A percentile compares a stretch with the other conserved stretches of the same genome.
phyloP scores from a whole-genome alignment of 1,140 invertebrate genomes.

The Drosophila simulans region DNA sequence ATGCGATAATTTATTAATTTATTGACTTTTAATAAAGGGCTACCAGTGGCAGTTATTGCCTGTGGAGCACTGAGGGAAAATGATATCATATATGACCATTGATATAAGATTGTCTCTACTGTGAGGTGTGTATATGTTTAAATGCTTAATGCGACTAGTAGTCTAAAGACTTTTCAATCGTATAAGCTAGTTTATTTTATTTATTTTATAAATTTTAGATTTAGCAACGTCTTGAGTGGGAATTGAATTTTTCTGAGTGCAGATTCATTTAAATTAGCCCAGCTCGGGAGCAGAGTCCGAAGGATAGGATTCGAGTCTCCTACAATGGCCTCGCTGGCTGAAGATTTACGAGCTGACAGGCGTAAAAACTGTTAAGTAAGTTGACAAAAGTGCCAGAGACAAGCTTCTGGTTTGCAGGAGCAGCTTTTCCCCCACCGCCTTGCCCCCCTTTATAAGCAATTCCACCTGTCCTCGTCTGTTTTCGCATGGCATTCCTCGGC shows the following conservation, averaged over 20 bases:
- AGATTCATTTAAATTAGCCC: conserved; percentile 45
- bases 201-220: not conserved
- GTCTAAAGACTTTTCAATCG: too few species aligned
- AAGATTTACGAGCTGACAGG: conserved; percentile 84
- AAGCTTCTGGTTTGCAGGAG: conserved; percentile 59
- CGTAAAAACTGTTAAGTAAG: conserved; percentile 83
- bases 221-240: too few species aligned
- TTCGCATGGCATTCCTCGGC: conserved; percentile 69
- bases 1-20: conserved; percentile 85
- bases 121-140: too few species aligned
- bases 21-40: conserved; percentile 80
- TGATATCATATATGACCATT: too few species aligned
- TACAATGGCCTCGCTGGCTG: conserved; percentile 38
- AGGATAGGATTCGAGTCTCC: conserved; percentile 35
- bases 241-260: not conserved
- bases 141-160: too few species aligned
- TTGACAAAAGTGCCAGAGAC: conserved; percentile 77
- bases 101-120: too few species aligned
- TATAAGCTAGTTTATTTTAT: not conserved
- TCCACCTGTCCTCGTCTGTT: conserved; percentile 69
- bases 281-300: conserved; percentile 23
- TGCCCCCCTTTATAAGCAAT: conserved; percentile 31
- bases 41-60: conserved; percentile 24
- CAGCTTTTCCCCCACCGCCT: conserved; percentile 3
- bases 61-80: conserved; percentile 4